These are phyloP conservation scores for Vulpes vulpes DNA, from an alignment of 2,113 vertebrate genomes.

Conservation along the genomic window DNA sequence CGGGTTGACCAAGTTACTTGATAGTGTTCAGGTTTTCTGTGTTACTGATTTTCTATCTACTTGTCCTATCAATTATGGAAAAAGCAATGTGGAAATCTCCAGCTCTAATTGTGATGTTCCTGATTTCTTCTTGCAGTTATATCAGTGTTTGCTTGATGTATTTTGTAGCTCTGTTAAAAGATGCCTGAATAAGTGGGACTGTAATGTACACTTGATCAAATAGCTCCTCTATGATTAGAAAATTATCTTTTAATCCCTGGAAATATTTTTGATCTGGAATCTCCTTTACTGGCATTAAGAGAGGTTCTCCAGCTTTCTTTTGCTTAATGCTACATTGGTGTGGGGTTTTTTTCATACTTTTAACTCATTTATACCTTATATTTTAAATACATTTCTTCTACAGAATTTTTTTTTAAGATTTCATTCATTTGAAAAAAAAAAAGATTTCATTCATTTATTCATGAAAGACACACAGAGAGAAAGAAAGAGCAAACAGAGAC, in stretches of 20 bases:
- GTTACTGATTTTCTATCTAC: background rate
- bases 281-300: background rate
- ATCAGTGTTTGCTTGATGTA: background rate
- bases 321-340: background rate
- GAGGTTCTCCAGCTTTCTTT: background rate
- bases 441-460: no score
- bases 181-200: background rate
- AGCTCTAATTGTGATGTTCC: background rate
- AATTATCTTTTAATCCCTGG: background rate
- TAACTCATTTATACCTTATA: background rate
- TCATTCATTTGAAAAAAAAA: no score
- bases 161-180: slow-evolving; percentile 22
- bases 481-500: no score
- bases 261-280: background rate
- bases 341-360: background rate
- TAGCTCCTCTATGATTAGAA: background rate
- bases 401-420: no score
- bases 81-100: background rate
- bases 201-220: background rate
- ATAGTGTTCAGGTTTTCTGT: background rate
- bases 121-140: background rate
- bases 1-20: background rate
- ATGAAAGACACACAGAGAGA: no score
- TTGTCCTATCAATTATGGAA: background rate
- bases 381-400: background rate